Evolutionary conservation across 2,888 invertebrate species (phyloP).

Genomic region (Brassicogethes aeneus): DNA sequence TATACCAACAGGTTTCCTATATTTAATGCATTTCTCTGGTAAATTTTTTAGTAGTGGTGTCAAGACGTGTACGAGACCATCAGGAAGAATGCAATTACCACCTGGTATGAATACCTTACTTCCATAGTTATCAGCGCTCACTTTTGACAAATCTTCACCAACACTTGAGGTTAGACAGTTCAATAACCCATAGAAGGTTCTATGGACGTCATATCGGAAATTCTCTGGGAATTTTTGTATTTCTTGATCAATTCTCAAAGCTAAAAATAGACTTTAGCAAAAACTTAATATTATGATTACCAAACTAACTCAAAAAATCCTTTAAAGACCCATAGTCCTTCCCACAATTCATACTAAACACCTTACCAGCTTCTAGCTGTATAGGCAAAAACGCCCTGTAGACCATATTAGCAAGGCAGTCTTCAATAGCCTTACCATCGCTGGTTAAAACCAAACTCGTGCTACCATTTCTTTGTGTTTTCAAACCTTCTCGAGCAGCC

Average conservation of each 20-base stretch:
- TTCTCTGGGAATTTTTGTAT: slow-evolving; percentile 61
- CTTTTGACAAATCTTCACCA: slow-evolving; percentile 62
- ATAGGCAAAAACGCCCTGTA: slow-evolving; percentile 59
- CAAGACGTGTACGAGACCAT: slow-evolving; percentile 55
- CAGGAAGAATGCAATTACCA: slow-evolving; percentile 37
- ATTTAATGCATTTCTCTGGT: slow-evolving; percentile 53
- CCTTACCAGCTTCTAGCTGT: slow-evolving; percentile 55
- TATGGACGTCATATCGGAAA: slow-evolving; percentile 56
- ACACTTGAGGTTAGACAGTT: slow-evolving; percentile 47
- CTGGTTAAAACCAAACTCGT: slow-evolving; percentile 56
- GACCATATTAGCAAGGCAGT: slow-evolving; percentile 53
- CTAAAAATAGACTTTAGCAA: no score
- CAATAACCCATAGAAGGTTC: slow-evolving; percentile 49
- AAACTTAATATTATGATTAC: neutral
- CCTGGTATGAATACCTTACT: slow-evolving; percentile 60
- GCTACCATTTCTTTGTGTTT: neutral
- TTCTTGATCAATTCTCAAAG: slow-evolving; percentile 59
- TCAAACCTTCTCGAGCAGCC: slow-evolving; percentile 54
- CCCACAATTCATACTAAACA: slow-evolving; percentile 53
- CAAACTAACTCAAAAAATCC: slow-evolving; percentile 49
- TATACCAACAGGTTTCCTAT: slow-evolving; percentile 60
- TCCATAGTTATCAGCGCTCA: slow-evolving; percentile 67
- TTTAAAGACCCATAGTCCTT: slow-evolving; percentile 54
- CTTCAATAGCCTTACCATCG: slow-evolving; percentile 58
- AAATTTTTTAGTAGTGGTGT: slow-evolving; percentile 56